Evolutionary conservation across 2,888 invertebrate genomes (phyloP), one percentile per base, ranked within the genome.

Genomic region (Cosmopolites sordidus): DNA sequence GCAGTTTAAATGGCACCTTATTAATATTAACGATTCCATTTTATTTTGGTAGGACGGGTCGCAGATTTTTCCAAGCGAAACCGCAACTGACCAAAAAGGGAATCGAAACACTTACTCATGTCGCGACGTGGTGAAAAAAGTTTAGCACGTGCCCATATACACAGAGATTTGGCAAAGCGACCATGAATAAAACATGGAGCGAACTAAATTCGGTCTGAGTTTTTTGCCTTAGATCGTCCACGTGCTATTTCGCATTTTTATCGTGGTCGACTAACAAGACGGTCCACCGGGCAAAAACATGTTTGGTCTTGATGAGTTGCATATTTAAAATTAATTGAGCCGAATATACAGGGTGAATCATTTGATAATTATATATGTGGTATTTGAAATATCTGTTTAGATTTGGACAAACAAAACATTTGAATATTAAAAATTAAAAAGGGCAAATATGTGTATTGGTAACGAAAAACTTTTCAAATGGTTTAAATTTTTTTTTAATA

Each of bases 121-220:
- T 52, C 43, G 33, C 46, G 43, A 46, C 15, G 50, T 22, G 16
- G 47, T 12, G 45, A 52, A 56, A 56, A 56, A 56, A 52, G 33
- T 29, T 41, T 30, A 48, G 65, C 66, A 62, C 65, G 65, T 65
- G 66, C 61, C 64, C 65, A 64, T 65, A 65, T 61, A 60, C 58
- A 62, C 57, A 51, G 58, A 64, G 62, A 62, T 66, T 66, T 60
- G 64, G 63, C 56, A 46, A 56, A 53, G 56, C 56, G 56, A 58
- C 59, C 52, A 67, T 70, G 69, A 68, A 70, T 70, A 42, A 56
- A 56, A 56, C 49, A 56, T 56, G 29, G 48, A 41, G 30, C 48
- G 43, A 46, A 49, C 46, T 52, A 16, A 56, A 56, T 42, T 46
- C 49, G 42, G 42, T 30, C 44, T 56, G 37, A 12, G 33, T 51